phyloP scores from a whole-genome alignment of 1,140 invertebrate genomes.

The Zaprionus gabonicus region DNA sequence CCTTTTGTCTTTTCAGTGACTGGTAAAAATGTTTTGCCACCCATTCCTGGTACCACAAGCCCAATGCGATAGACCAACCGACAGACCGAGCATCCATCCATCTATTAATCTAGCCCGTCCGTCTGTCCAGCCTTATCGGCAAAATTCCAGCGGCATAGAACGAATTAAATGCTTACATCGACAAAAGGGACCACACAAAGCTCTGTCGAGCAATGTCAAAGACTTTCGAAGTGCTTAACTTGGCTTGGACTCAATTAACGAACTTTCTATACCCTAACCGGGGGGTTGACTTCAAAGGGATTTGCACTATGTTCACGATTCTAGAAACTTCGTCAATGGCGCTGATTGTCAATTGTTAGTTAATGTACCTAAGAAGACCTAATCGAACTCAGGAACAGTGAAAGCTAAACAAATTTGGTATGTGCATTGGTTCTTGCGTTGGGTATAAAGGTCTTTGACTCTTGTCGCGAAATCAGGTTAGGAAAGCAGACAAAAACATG shows the following conservation, averaged over 20 bases:
- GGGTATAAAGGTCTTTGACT: background rate
- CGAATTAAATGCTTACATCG: conserved; percentile 67
- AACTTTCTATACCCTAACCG: conserved; percentile 29
- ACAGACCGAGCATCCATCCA: conserved; percentile 28
- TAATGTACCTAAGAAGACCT: background rate
- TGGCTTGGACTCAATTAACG: background rate
- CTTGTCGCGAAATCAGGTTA: background rate
- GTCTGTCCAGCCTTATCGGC: conserved; percentile 51
- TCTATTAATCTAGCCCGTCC: conserved; percentile 25
- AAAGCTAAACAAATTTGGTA: background rate
- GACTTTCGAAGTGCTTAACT: conserved; percentile 48
- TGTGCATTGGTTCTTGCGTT: background rate
- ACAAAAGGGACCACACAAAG: conserved; percentile 49
- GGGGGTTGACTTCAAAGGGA: background rate
- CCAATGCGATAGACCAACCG: background rate
- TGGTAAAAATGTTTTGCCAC: conserved; percentile 31
- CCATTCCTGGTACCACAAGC: background rate
- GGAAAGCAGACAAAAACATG: background rate
- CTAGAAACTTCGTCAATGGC: background rate
- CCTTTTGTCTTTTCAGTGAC: conserved; percentile 49
- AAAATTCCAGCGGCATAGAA: conserved; percentile 60
- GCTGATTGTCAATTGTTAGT: background rate
- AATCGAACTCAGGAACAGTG: background rate
- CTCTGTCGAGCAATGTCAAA: conserved; percentile 57
- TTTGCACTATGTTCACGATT: background rate